Base-by-base conservation (phyloP, 35 echinoderm and acorn worm genomes). In the Apostichopus parvimensis region DNA sequence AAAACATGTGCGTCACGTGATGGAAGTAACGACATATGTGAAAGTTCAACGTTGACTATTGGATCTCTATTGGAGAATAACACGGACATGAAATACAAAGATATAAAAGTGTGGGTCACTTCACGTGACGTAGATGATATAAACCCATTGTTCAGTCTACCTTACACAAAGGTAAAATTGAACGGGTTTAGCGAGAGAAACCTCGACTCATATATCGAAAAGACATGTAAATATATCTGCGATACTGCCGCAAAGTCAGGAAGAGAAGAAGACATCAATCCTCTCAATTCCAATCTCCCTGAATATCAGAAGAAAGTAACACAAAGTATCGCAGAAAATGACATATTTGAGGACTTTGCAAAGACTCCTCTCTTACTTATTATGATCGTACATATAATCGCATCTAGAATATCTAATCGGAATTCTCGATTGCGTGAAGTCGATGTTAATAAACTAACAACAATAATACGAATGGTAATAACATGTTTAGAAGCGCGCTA, bases 281-380 rank as follows among this genome's bases (percentile, higher is more conserved):
- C 7, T 6, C 14, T 14, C 24, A 26, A 10, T 12, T 72, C 64
- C 57, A 72, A 6, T 13, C 18, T 18, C 9, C 72, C 86, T 6
- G 86, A 5, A 28, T 1, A 4, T 66, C 8, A 13, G 24, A 72
- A 73, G 5, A 5, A 62, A 54, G 86, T 88, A 8, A 53, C 53
- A 88, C 24, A 87, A 8, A 23, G 18, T 45, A 66, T 87, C 6
- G 64, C 15, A 23, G 58, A 25, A 54, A 66, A 88, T 52, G 86
- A 68, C 22, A 88, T 88, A 53, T 54, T 72, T 15, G 17, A 72
- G 18, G 86, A 88, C n/a, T 88, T 88, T 54, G 61, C 45, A 21
- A 34, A 88, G 9, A 88, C 86, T 26, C 86, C 86, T 20, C 86
- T 88, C 6, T 64, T 88, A 25, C 86, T 88, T 53, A 66, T 88